These are phyloP conservation scores for Acleris sparsana DNA, from an alignment of 2,888 invertebrate genomes.

Conservation along the genomic window DNA sequence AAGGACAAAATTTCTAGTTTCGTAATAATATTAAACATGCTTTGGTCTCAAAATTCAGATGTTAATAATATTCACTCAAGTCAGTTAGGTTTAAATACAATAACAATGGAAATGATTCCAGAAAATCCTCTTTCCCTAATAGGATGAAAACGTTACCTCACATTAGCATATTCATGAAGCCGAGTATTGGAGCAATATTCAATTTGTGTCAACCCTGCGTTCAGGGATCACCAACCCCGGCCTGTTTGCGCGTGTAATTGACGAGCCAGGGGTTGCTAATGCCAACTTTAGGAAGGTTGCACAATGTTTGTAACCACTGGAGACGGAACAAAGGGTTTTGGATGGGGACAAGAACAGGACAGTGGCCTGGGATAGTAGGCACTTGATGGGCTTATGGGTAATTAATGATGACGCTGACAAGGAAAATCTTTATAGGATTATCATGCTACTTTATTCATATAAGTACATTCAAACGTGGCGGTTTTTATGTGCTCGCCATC, in stretches of 20 bases:
- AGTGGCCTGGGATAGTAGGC: no score
- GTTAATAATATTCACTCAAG: neutral
- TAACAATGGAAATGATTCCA: conserved; percentile 29
- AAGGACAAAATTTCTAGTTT: no score
- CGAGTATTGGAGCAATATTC: conserved; percentile 37
- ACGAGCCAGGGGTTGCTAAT: conserved; percentile 14
- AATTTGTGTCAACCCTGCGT: conserved; percentile 38
- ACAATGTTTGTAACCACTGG: neutral
- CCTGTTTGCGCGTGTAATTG: conserved; percentile 25
- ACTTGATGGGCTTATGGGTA: no score
- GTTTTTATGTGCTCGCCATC: no score
- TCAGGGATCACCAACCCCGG: conserved; percentile 31
- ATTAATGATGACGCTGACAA: no score
- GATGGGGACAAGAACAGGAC: no score
- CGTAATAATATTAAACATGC: no score
- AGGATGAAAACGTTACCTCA: conserved; percentile 36
- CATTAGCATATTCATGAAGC: conserved; percentile 37
- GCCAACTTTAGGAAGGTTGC: conserved; percentile 5
- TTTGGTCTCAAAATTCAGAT: no score
- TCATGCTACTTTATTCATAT: no score
- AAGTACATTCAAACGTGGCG: no score
- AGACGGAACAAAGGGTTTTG: neutral
- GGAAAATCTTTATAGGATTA: no score
- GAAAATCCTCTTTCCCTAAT: conserved; percentile 29
- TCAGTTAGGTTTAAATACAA: conserved; percentile 15